Base-by-base conservation (phyloP, 2,797 vertebrate genomes). In the Dipus sagitta region DNA sequence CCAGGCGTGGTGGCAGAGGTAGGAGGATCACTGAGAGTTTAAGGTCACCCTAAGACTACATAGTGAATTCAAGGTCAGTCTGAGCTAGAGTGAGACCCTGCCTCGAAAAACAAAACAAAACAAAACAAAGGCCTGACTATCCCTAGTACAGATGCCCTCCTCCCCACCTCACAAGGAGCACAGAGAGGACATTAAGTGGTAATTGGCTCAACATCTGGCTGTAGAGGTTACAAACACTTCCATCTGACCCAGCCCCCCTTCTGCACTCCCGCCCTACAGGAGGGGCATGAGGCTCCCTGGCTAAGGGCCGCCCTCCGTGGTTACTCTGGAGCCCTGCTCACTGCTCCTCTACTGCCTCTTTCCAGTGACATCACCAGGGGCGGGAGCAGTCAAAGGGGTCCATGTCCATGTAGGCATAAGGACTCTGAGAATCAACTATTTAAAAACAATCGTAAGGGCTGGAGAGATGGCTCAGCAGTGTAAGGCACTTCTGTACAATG, bases 381-480 rank as follows among this genome's bases (percentile, higher is more conserved):
- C 20, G 0, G 10, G 75, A 54, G 38, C 47, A 14, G 1, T 47
- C 67, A 62, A 68, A 82, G 85, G 26, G 2, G 70, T 32, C 54
- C 54, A 24, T 79, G 75, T 90, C 30, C 68, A 28, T 85, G 8
- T 10, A 78, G 52, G 64, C 38, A 54, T 68, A 64, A 88, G 58
- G 74, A 38, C n/a, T 79, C 34, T 34, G 62, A 81, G 54, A 79
- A 42, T 12, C 79, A 47, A 72, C 32, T 86, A 71, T 90, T 72
- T 90, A 70, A 86, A 96, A 94, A 77, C 65, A 92, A 58, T 58
- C 1, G 47, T 47, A 47, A 47, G 47, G 47, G 47, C 47, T 47
- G 7, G 47, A 47, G 47, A 47, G 47, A 47, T 47, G 47, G 47
- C 47, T 47, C 47, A 47, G 47, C 47, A 47, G 47, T 47, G 6